Base-by-base conservation (phyloP, 2,797 vertebrate genomes). In the Enteromius mattozi region DNA sequence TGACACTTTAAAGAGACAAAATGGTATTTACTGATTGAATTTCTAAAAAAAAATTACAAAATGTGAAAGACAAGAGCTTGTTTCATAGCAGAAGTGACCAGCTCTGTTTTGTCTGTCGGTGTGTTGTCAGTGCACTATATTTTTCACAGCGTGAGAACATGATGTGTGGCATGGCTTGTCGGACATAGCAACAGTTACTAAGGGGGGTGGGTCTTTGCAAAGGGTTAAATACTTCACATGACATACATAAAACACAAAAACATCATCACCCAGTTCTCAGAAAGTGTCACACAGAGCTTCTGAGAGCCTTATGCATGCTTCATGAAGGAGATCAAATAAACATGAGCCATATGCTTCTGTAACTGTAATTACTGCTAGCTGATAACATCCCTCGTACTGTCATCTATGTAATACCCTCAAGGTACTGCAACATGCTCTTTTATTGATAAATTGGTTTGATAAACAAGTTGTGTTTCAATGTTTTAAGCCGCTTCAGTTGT, bases 281-380 rank as follows among this genome's bases (percentile, higher is more conserved):
- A 54, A 37, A 40, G 16, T 40, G 30, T 80, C 51, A 10, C 30
- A 68, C 78, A 7, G 61, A 16, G 59, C 77, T 27, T 33, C 21
- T 16, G 63, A 68, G 78, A 68, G 33, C 4, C 21, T 37, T 54
- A 56, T 49, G 30, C 47, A 65, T 51, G 30, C 42, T 42, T 78
- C 9, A 65, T 30, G 27, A 66, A 78, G 47, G 42, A 35, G 19
- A 42, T 75, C 3, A 75, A 75, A 54, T 65, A 70, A 80, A 42
- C 45, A 80, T 80, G 78, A 66, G 42, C 19, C 78, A 66, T 49
- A n/a, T 16, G 42, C 19, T 13, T 9, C 14, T 19, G 24, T 12
- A 5, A 6, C 21, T 8, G 78, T 49, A 37, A 4, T 68, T 68
- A 9, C 33, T 63, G 24, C 59, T 27, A 27, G 3, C 8, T 37